A percentile compares a stretch with the other conserved stretches of the same genome.
These are phyloP conservation scores for Loripinus fragilis DNA, from an alignment of 2,888 invertebrate species.

Conservation along the genomic window DNA sequence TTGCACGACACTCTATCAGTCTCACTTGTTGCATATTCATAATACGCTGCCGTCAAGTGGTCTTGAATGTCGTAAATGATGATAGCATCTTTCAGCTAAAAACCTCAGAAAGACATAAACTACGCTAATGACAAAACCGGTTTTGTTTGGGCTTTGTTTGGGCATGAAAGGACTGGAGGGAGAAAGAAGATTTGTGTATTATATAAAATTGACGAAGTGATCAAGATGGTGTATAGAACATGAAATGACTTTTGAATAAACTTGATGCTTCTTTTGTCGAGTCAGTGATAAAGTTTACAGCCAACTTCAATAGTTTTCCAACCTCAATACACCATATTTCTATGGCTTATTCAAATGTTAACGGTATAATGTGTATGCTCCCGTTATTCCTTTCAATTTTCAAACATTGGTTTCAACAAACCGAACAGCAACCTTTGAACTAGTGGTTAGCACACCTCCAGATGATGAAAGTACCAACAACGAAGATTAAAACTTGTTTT, in stretches of 20 bases:
- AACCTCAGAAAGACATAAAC: conserved; percentile 38
- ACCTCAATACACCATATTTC: neutral
- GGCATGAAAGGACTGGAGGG: conserved; percentile 23
- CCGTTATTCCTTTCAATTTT: conserved; percentile 15
- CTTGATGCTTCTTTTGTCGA: conserved; percentile 13
- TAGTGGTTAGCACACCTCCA: no score
- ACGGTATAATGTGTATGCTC: conserved; percentile 12
- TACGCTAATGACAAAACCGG: conserved; percentile 28
- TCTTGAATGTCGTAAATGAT: conserved; percentile 2
- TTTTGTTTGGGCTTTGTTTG: conserved; percentile 32
- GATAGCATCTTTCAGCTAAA: conserved; percentile 17
- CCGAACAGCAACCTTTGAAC: neutral
- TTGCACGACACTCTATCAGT: conserved; percentile 8
- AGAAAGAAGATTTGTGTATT: conserved; percentile 23
- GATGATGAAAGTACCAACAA: no score
- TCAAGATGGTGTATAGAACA: conserved; percentile 13
- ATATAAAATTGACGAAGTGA: conserved; percentile 53
- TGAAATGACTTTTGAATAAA: conserved; percentile 12
- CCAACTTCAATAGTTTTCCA: neutral
- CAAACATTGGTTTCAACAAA: neutral
- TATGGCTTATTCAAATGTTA: conserved; percentile 13
- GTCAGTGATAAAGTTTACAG: conserved; percentile 8
- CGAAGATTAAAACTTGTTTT: no score
- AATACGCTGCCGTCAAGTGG: conserved; percentile 2
- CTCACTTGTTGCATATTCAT: conserved; percentile 13